Base-by-base conservation (phyloP, 2,113 vertebrate species). In the Furnarius figulus region DNA sequence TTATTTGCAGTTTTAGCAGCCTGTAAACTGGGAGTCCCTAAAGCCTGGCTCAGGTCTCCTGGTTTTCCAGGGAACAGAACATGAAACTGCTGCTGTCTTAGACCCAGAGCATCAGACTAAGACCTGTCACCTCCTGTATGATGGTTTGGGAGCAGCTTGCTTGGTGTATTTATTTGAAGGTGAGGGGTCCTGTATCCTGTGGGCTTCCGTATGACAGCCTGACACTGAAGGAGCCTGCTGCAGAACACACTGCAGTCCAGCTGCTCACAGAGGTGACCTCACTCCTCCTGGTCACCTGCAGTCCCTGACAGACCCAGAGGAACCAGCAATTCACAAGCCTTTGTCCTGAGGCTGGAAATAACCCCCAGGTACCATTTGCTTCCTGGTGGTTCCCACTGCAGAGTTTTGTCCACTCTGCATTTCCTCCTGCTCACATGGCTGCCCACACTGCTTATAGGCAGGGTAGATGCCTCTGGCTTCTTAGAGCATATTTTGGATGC, bases 251-350 rank as follows among this genome's bases (percentile, higher is more conserved):
- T 1, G n/a, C 17, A n/a, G 31, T 28, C 18, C 19, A 28, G 25
- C 35, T 0, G 0, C 39, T 19, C 1, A 1, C 10, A 61, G 14
- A 55, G 10, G 13, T 0, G 1, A 52, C 18, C 5, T 52, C 16
- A 7, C 30, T 85, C 44, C 21, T 85, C 42, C 40, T 62, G 18
- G n/a, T 39, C 62, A 55, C 16, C 24, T 42, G 49, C 24, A 79
- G 21, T 15, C 31, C 15, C 35, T 72, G n/a, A 52, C 22, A 76
- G 19, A 75, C 8, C 7, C 49, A 66, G 15, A 73, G 19, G 9
- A 85, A 58, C 2, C 24, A 78, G 15, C 14, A 53, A 23, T 22
- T 59, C 3, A 0, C 23, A 78, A 14, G 19, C 30, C 3, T 81
- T 18, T 61, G 19, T 30, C 25, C 71, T 75, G 6, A 19, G 12